Evolutionary conservation across 2,113 vertebrate genomes (phyloP), one percentile per base, ranked within the genome.

Genomic region (Chunga burmeisteri): DNA sequence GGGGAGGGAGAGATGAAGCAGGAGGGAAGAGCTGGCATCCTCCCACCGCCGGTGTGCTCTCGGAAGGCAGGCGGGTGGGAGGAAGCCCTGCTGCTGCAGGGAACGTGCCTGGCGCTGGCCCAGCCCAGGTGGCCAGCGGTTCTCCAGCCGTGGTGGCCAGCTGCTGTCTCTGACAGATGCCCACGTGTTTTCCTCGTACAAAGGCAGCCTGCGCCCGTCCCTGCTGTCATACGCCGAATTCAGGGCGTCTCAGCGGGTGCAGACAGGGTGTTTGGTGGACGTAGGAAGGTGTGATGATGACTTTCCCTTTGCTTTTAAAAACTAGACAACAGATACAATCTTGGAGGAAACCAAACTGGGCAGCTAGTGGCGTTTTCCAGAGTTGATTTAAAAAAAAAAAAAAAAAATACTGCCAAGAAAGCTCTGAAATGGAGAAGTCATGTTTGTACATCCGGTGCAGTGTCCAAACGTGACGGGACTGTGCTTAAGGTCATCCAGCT

Each of bases 231-330:
- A 29, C 0, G 1, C 23, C 1, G 1, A 52, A 53, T 86, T 29
- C 0, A 0, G 40, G 38, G 63, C 0, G 0, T 18, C 26, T 17
- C 13, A 4, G 49, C 10, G 17, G 30, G 30, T 5, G 47, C 3
- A 15, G 47, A 58, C 58, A 44, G 52, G 58, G 52, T 13, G 22
- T 22, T n/a, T 7, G 68, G 36, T 29, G 80, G 82, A 46, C 81
- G 61, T 47, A 21, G 66, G 44, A 78, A 89, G 81, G 59, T 8
- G 1, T 6, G 50, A 42, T 52, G 14, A 53, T n/a, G 7, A 27
- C 73, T 56, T 91, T 27, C n/a, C 38, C 68, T 75, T 34, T 11
- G 36, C 78, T 53, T 34, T 34, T 56, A 38, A 49, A 49, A 65
- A 20, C 1, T 1, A 62, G 34, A 34, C 40, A 61, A 36, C 84